These are phyloP conservation scores for Eunapius fragilis DNA, from an alignment of 37 sponge, comb jelly and placozoan genomes.

Conservation along the genomic window DNA sequence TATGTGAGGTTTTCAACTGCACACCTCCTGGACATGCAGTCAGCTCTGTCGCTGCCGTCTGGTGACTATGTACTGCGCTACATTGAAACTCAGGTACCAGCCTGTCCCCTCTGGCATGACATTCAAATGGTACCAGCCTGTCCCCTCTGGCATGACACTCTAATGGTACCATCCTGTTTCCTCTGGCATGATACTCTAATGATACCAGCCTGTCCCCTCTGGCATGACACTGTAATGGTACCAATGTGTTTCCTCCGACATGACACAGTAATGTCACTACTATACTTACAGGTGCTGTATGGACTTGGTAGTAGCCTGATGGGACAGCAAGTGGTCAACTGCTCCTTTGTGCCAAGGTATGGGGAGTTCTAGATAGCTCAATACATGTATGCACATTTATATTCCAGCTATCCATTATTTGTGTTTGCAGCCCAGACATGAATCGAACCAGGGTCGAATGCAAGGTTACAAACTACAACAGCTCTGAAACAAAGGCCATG, in stretches of 20 bases:
- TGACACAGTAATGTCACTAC: neutral
- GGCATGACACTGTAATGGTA: too few relatives aligned
- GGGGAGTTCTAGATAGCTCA: neutral
- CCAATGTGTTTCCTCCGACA: too few relatives aligned
- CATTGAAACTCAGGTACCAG: neutral
- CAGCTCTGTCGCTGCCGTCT: neutral
- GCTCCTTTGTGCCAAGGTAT: conserved; percentile 7
- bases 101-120: too few relatives aligned
- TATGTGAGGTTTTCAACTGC: conserved; percentile 6
- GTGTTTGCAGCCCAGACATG: neutral
- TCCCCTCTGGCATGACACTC: too few relatives aligned
- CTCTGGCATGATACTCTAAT: too few relatives aligned
- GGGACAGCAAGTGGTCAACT: conserved; percentile 1
- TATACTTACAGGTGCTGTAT: neutral
- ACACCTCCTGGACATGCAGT: neutral
- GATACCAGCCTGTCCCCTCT: too few relatives aligned
- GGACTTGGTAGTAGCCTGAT: neutral
- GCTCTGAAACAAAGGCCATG: neutral
- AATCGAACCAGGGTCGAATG: neutral
- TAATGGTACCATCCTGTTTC: too few relatives aligned
- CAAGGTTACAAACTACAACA: neutral
- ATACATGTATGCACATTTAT: neutral
- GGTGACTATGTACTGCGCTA: neutral
- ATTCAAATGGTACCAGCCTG: too few relatives aligned
- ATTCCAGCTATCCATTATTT: neutral